These are phyloP conservation scores for Diachasma alloeum DNA, from an alignment of 1,140 invertebrate species.

Conservation along the genomic window DNA sequence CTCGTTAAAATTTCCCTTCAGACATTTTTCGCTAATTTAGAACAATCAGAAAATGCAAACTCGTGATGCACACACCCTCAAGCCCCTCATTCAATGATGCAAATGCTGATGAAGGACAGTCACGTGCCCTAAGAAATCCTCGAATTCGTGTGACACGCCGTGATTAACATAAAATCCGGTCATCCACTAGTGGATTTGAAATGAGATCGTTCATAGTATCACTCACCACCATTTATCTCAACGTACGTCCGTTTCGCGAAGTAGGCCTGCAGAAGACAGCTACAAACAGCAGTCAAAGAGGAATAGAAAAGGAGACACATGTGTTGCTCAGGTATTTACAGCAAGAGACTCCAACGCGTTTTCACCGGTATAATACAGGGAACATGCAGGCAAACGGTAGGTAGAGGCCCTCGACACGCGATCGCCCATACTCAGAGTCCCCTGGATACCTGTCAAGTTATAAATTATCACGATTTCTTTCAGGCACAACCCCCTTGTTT, in stretches of 20 bases:
- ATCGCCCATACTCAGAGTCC: slow-evolving; percentile 49
- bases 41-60: too few species aligned
- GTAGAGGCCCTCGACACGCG: slow-evolving; percentile 51
- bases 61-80: too few species aligned
- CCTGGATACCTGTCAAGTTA: slow-evolving; percentile 37
- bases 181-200: slow-evolving; percentile 2
- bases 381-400: slow-evolving; percentile 15
- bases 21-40: too few species aligned
- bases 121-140: slow-evolving; percentile 11
- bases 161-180: slow-evolving; percentile 21
- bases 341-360: background rate
- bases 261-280: background rate
- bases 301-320: slow-evolving; percentile 9
- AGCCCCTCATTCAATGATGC: background rate
- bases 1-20: too few species aligned
- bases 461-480: slow-evolving; percentile 65
- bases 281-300: background rate
- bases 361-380: background rate
- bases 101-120: background rate
- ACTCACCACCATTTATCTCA: slow-evolving; percentile 15
- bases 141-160: background rate
- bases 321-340: slow-evolving; percentile 18
- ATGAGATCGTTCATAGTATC: slow-evolving; percentile 20
- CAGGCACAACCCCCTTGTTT: slow-evolving; percentile 52
- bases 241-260: background rate